Evolutionary conservation across 1,140 invertebrate species (phyloP).

Genomic region (Liolophura sinensis): DNA sequence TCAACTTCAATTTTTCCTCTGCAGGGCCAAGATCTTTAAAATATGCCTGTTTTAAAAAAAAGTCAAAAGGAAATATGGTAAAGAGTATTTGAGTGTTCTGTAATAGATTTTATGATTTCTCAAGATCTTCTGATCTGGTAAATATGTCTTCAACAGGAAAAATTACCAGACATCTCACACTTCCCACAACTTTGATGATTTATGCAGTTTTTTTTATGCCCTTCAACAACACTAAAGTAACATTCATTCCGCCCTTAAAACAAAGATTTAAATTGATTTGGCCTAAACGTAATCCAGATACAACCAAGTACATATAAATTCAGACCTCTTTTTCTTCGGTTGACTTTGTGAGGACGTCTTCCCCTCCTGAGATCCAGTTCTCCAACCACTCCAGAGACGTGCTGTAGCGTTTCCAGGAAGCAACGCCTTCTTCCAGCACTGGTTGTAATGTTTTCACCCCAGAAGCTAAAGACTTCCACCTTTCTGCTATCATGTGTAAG

Average conservation of each 20-base stretch:
- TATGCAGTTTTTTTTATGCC: too few species aligned
- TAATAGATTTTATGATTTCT: not conserved
- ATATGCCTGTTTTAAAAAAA: slow-evolving; percentile 46
- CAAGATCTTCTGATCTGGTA: not conserved
- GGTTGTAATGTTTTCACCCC: slow-evolving; percentile 85
- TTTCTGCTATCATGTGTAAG: slow-evolving; percentile 80
- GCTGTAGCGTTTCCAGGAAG: slow-evolving; percentile 86
- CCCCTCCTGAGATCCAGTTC: slow-evolving; percentile 78
- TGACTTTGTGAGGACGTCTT: slow-evolving; percentile 70
- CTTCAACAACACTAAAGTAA: too few species aligned
- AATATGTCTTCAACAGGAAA: too few species aligned
- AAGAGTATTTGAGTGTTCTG: not conserved
- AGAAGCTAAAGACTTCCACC: slow-evolving; percentile 88
- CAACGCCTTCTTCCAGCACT: slow-evolving; percentile 83
- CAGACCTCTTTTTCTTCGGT: slow-evolving; percentile 79
- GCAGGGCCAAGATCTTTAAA: slow-evolving; percentile 87
- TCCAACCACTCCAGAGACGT: slow-evolving; percentile 74
- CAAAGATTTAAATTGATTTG: too few species aligned
- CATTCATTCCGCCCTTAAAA: too few species aligned
- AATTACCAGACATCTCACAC: too few species aligned
- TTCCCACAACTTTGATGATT: too few species aligned
- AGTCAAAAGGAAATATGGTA: slow-evolving; percentile 3
- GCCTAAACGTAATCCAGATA: too few species aligned
- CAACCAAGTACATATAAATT: too few species aligned
- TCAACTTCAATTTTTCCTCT: slow-evolving; percentile 82